phyloP scores from a whole-genome alignment of 2,113 vertebrate genomes.

The Albula goreensis region DNA sequence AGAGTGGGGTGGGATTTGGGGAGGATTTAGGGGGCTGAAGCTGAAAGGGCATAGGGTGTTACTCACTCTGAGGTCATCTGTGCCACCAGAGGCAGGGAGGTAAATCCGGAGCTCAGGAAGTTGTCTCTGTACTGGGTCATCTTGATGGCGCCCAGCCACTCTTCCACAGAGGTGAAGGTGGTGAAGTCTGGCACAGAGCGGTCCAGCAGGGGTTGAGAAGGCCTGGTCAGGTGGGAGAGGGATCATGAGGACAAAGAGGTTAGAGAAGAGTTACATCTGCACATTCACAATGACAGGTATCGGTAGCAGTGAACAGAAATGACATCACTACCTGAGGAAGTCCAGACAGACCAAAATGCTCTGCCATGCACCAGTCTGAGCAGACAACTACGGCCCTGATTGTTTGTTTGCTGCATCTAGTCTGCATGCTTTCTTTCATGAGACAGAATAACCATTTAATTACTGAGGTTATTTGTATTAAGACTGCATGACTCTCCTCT shows the following conservation, averaged over 20 bases:
- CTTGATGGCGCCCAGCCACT: conserved; percentile 97
- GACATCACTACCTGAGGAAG: not conserved
- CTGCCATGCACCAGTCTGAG: not conserved
- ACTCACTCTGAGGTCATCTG: conserved; percentile 99
- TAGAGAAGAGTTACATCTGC: too few species aligned
- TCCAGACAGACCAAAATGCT: not conserved
- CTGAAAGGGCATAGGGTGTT: not conserved
- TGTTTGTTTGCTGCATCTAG: not conserved
- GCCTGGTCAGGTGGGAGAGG: conserved; percentile 67
- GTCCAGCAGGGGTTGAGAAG: conserved; percentile 96
- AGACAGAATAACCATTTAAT: not conserved
- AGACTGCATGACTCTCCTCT: not conserved
- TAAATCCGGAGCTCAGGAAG: conserved; percentile 97
- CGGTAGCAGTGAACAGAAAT: not conserved
- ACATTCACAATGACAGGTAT: not conserved
- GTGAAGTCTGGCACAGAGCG: conserved; percentile 97
- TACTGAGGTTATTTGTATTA: not conserved
- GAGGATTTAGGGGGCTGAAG: not conserved
- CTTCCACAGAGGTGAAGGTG: conserved; percentile 96
- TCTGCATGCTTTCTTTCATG: not conserved
- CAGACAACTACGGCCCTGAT: not conserved
- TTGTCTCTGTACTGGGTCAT: conserved; percentile 98
- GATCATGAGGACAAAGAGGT: not conserved
- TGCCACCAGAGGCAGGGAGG: conserved; percentile 91
- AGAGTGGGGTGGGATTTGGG: not conserved